A percentile compares a stretch with the other conserved stretches of the same genome.
Evolutionary conservation across 2,888 invertebrate species (phyloP).

Genomic region (Drosophila multiciliata): DNA sequence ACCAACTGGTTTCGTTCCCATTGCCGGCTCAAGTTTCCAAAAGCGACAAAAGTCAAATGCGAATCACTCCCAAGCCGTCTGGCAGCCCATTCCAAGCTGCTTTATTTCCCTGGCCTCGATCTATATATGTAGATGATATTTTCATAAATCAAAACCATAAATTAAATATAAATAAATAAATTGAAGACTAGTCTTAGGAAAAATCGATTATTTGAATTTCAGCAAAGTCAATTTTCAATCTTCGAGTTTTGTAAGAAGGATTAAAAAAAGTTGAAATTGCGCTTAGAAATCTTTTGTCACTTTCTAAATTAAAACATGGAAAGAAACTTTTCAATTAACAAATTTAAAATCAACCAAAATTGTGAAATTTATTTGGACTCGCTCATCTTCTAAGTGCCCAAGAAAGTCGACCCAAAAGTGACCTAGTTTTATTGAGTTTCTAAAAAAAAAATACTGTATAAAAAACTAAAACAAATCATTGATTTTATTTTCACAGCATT

Average conservation of each 20-base stretch:
- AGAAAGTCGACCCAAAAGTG: neutral
- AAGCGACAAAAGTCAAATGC: conserved; percentile 43
- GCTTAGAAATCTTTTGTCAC: neutral
- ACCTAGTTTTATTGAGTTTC: neutral
- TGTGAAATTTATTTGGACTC: neutral
- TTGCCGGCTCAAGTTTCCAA: conserved; percentile 53
- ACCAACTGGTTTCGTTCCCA: conserved; percentile 59
- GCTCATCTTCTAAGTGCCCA: neutral
- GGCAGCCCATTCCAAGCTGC: conserved; percentile 9
- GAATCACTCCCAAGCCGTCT: conserved; percentile 26
- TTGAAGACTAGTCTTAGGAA: neutral
- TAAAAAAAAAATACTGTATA: neutral
- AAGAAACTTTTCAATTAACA: neutral
- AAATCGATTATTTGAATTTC: neutral
- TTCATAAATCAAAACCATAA: neutral
- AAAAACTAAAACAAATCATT: neutral
- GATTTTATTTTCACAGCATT: neutral
- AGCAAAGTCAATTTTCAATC: neutral
- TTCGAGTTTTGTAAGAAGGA: neutral
- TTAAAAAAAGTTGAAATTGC: neutral
- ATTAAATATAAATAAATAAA: neutral
- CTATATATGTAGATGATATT: neutral
- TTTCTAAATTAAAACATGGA: neutral
- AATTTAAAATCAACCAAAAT: neutral
- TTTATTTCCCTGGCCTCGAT: conserved; percentile 30